These are phyloP conservation scores for Notarius lentiginosus DNA, from an alignment of 2,113 vertebrate species.

Conservation along the genomic window DNA sequence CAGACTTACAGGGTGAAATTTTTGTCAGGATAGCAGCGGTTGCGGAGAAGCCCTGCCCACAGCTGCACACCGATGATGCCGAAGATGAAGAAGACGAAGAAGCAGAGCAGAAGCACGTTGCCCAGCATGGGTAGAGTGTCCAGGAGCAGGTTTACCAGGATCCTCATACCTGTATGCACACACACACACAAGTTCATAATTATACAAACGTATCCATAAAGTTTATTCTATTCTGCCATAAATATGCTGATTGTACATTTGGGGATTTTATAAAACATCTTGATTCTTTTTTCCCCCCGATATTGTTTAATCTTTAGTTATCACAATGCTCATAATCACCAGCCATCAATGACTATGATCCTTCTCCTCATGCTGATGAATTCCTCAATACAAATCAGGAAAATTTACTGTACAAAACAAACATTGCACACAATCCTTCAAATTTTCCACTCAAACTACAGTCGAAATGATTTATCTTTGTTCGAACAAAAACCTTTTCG, in stretches of 20 bases:
- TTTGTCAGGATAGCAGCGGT: slow-evolving; percentile 84
- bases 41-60: slow-evolving; percentile 85
- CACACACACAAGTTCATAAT: not conserved
- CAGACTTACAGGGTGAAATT: slow-evolving; percentile 75
- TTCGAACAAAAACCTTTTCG: not conserved
- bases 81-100: slow-evolving; percentile 91
- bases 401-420: not conserved
- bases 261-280: not conserved
- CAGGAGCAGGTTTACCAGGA: slow-evolving; percentile 85
- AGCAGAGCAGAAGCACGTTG: slow-evolving; percentile 86
- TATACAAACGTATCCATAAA: slow-evolving; percentile 3
- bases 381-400: not conserved
- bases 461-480: not conserved
- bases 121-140: slow-evolving; percentile 89
- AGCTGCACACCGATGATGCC: slow-evolving; percentile 87
- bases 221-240: not conserved
- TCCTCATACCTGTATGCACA: slow-evolving; percentile 79
- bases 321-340: not conserved
- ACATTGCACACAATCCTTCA: not conserved
- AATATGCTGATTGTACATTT: not conserved
- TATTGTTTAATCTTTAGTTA: not conserved
- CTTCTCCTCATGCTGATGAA: not conserved
- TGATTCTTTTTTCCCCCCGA: not conserved
- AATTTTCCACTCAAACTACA: not conserved
- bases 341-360: slow-evolving; percentile 1